phyloP scores from a whole-genome alignment of 2,797 vertebrate species.

The Fistularia commersonii region DNA sequence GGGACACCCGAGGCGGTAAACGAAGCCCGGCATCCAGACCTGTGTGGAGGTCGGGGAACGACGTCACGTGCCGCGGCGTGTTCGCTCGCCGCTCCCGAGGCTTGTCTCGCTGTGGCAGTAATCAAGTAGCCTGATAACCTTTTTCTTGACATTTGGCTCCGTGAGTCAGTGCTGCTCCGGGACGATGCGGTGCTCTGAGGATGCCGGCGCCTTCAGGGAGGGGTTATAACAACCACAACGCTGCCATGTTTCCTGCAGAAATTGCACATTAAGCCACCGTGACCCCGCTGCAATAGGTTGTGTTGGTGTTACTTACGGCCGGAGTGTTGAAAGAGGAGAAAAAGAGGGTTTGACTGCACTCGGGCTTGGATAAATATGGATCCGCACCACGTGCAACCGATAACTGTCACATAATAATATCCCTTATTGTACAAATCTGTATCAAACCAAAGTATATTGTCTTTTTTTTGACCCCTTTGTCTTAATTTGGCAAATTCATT shows the following conservation, averaged over 20 bases:
- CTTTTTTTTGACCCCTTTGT: too few species aligned
- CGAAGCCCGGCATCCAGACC: constrained; percentile 27
- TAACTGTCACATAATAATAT: background rate
- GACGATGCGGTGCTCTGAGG: constrained; percentile 26
- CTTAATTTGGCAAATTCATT: too few species aligned
- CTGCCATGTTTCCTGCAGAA: constrained; percentile 40
- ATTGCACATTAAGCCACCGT: constrained; percentile 26
- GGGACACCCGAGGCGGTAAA: constrained; percentile 37
- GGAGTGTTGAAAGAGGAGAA: constrained; percentile 6
- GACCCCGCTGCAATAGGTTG: constrained; percentile 22
- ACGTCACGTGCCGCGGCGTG: constrained; percentile 16
- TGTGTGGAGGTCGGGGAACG: constrained; percentile 42
- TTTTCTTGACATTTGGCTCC: constrained; percentile 60
- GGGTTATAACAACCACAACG: constrained; percentile 29
- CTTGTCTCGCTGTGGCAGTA: constrained; percentile 34
- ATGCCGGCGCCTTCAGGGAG: constrained; percentile 24
- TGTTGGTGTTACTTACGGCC: background rate
- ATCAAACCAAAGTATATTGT: too few species aligned
- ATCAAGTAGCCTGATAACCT: constrained; percentile 51
- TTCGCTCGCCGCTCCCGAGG: constrained; percentile 25
- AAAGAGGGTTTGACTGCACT: background rate
- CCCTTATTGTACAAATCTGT: background rate
- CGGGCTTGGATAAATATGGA: too few species aligned
- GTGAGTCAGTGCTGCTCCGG: constrained; percentile 56
- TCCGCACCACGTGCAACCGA: too few species aligned